Evolutionary conservation across 2,888 invertebrate genomes (phyloP).

Genomic region (Melolontha melolontha): DNA sequence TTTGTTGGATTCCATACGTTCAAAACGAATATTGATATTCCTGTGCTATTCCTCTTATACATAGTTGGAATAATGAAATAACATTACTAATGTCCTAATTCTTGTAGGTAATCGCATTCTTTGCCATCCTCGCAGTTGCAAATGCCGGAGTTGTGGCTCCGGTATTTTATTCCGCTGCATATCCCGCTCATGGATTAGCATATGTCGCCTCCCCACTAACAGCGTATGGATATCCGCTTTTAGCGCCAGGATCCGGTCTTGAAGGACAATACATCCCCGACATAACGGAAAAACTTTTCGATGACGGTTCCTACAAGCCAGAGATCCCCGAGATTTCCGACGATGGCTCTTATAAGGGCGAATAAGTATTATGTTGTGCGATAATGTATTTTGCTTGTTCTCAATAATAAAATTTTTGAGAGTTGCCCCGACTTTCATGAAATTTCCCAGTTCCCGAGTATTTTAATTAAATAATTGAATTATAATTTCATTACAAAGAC

Average conservation of each 20-base stretch:
- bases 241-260: conserved; percentile 51
- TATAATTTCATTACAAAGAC: too few relatives aligned
- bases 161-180: conserved; percentile 32
- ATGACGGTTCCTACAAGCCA: conserved; percentile 59
- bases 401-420: conserved; percentile 8
- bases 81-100: conserved; percentile 22
- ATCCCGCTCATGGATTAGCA: conserved; percentile 24
- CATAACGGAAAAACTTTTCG: conserved; percentile 55
- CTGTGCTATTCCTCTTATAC: neutral
- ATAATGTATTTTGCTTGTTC: conserved; percentile 3
- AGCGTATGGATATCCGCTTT: conserved; percentile 49
- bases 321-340: conserved; percentile 56
- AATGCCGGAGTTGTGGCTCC: conserved; percentile 30
- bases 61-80: neutral
- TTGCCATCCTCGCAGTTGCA: conserved; percentile 29
- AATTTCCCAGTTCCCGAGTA: neutral
- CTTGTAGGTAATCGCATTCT: conserved; percentile 34
- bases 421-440: neutral
- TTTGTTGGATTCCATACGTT: conserved; percentile 10
- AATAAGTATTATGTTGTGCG: conserved; percentile 35
- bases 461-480: neutral
- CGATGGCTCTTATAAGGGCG: conserved; percentile 58
- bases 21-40: neutral
- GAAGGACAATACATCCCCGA: conserved; percentile 55
- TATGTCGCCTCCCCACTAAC: conserved; percentile 44